Evolutionary conservation across 2,797 vertebrate species (phyloP).

Genomic region (Sebastes ruberrimus): DNA sequence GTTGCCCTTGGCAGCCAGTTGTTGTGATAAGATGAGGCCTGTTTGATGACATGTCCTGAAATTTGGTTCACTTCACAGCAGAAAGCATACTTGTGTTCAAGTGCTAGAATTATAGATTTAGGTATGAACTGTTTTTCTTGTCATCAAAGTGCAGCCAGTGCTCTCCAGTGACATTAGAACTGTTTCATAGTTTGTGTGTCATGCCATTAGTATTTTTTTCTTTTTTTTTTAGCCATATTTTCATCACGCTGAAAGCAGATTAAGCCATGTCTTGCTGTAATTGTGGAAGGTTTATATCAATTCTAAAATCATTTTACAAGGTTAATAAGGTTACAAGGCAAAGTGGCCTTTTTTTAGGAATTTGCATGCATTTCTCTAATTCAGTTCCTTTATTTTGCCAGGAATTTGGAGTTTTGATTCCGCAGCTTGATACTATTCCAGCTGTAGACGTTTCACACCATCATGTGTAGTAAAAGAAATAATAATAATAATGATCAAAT

Average conservation of each 20-base stretch:
- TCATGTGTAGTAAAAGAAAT: conserved; percentile 25
- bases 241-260: background rate
- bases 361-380: background rate
- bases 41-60: conserved; percentile 28
- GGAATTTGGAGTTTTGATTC: background rate
- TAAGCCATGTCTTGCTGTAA: background rate
- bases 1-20: conserved; percentile 41
- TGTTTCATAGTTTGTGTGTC: background rate
- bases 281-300: background rate
- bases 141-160: background rate
- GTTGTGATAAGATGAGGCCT: conserved; percentile 35
- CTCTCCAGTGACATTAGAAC: background rate
- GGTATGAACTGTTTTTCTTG: background rate
- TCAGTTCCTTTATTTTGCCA: background rate
- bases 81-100: background rate
- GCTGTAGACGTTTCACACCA: background rate
- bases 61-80: background rate
- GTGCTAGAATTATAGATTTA: background rate
- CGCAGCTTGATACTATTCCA: background rate
- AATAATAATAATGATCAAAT: conserved; percentile 46
- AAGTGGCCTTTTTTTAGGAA: background rate
- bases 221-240: background rate
- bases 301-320: background rate
- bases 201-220: background rate
- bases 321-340: background rate